A percentile compares a stretch with the other conserved stretches of the same genome.
Conservation (phyloP, 2,113 vertebrate species). For the Cariama cristata region DNA sequence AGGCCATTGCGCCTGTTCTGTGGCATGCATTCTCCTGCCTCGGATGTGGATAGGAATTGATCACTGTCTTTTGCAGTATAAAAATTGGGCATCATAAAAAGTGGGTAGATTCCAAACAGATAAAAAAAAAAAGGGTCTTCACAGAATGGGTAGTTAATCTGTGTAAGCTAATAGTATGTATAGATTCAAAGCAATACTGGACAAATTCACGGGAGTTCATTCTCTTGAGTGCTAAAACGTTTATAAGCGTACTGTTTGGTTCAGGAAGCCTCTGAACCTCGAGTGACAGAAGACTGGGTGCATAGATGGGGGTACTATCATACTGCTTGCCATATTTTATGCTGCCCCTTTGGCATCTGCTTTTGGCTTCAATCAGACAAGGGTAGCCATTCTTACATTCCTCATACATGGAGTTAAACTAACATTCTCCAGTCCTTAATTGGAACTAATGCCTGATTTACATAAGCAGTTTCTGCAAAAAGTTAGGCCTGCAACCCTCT, state of each 20-base stretch:
- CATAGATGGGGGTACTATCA: neutral
- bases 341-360: neutral
- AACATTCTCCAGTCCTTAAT: neutral
- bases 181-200: neutral
- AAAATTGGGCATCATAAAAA: neutral
- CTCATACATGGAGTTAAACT: neutral
- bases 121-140: neutral
- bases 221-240: neutral
- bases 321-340: neutral
- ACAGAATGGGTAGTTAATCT: neutral
- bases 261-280: neutral
- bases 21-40: neutral
- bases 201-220: too few relatives aligned
- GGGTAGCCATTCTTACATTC: neutral
- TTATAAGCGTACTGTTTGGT: accelerated
- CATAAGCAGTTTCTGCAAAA: neutral
- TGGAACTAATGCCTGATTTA: neutral
- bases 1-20: neutral
- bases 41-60: neutral
- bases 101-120: neutral
- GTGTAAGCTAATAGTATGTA: neutral
- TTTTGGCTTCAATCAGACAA: neutral
- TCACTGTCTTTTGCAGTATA: neutral
- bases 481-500: neutral
- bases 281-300: neutral